A percentile compares a stretch with the other conserved stretches of the same genome.
Conservation (phyloP, 2,888 invertebrate genomes). For the Neria commutata region DNA sequence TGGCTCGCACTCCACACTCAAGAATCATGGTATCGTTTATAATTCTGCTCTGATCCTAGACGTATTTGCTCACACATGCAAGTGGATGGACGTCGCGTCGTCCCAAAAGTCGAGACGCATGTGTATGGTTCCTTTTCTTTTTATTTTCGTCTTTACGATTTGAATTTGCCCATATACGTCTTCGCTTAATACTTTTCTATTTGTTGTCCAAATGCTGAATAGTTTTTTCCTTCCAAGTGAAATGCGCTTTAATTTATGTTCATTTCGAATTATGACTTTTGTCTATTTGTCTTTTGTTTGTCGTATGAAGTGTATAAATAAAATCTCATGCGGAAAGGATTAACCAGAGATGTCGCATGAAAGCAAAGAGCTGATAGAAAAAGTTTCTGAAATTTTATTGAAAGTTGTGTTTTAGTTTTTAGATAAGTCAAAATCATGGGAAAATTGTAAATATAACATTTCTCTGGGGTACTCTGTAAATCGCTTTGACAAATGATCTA, state of each 20-base stretch:
- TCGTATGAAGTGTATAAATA: slow-evolving; percentile 21
- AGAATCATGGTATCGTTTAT: too few species aligned
- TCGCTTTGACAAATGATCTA: too few species aligned
- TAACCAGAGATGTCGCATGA: too few species aligned
- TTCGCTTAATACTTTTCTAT: slow-evolving; percentile 40
- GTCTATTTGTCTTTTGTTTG: slow-evolving; percentile 45
- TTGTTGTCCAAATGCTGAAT: slow-evolving; percentile 33
- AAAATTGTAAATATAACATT: too few species aligned
- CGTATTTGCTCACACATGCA: slow-evolving; percentile 5
- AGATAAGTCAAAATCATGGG: too few species aligned
- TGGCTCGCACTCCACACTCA: too few species aligned
- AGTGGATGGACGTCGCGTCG: neutral
- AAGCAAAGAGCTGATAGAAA: too few species aligned
- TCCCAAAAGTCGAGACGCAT: slow-evolving; percentile 32
- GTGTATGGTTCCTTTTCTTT: slow-evolving; percentile 9
- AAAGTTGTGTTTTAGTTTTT: too few species aligned
- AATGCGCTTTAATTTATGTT: slow-evolving; percentile 53
- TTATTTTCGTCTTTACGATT: slow-evolving; percentile 39
- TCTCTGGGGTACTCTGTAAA: too few species aligned
- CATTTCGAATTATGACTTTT: slow-evolving; percentile 41
- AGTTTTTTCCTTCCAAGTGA: slow-evolving; percentile 56
- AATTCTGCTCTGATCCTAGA: neutral
- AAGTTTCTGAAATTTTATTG: too few species aligned
- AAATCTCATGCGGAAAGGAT: neutral
- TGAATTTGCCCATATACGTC: slow-evolving; percentile 38